These are phyloP conservation scores for Agrypnus murinus DNA, from an alignment of 2,888 invertebrate species.

Conservation along the genomic window DNA sequence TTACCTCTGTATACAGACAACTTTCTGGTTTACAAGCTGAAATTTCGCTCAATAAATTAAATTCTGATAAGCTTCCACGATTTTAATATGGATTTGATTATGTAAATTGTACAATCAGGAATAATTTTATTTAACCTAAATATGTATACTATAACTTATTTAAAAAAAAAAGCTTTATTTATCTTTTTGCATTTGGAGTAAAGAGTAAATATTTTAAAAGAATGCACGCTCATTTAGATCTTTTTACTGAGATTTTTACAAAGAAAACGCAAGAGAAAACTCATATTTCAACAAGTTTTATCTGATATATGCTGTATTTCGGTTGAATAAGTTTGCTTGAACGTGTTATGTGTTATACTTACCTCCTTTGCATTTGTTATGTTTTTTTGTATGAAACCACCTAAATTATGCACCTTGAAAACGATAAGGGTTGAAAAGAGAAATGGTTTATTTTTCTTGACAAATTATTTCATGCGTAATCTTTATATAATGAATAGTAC, in stretches of 20 bases:
- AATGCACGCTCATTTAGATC: constrained; percentile 38
- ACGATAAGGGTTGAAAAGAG: no score
- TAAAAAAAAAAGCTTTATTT: neutral
- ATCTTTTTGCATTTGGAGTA: constrained; percentile 28
- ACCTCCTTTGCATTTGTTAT: no score
- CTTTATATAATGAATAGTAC: no score
- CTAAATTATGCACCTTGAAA: no score
- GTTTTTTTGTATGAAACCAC: no score
- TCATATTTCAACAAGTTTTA: constrained; percentile 43
- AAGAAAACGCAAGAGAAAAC: constrained; percentile 42
- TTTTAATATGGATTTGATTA: constrained; percentile 17
- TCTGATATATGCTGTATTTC: constrained; percentile 31
- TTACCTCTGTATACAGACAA: neutral
- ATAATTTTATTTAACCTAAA: constrained; percentile 1
- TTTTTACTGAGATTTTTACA: constrained; percentile 38
- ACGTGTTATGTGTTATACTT: neutral
- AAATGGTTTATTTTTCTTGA: no score
- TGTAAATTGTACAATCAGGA: neutral
- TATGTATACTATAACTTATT: neutral
- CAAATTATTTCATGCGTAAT: no score
- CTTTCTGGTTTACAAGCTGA: constrained; percentile 11
- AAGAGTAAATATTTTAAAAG: constrained; percentile 40
- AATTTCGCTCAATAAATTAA: constrained; percentile 27
- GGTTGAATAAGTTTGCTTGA: constrained; percentile 22
- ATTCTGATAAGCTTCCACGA: neutral